Evolutionary conservation across 2,888 invertebrate genomes (phyloP).

Genomic region (Venustoraphidia nigricollis): DNA sequence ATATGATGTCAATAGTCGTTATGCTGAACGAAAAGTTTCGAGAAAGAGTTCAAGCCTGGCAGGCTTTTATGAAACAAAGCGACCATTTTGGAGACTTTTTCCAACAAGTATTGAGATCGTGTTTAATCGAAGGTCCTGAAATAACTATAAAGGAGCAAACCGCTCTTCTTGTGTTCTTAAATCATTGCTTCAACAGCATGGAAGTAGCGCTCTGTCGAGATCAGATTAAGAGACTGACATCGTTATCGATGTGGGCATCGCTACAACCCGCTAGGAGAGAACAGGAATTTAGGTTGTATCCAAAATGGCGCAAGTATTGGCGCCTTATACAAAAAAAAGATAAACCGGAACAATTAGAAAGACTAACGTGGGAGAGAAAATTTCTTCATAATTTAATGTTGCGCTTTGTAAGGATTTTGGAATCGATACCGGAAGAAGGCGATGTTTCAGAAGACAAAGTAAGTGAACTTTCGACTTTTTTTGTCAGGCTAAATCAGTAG

Average conservation of each 20-base stretch:
- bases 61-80: constrained; percentile 64
- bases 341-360: constrained; percentile 49
- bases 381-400: constrained; percentile 77
- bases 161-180: constrained; percentile 76
- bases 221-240: constrained; percentile 71
- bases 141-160: constrained; percentile 62
- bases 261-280: constrained; percentile 72
- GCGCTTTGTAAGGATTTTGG: constrained; percentile 71
- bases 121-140: constrained; percentile 43
- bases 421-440: constrained; percentile 51
- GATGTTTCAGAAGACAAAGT: constrained; percentile 38
- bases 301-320: constrained; percentile 89
- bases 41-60: constrained; percentile 94
- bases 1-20: constrained; percentile 91
- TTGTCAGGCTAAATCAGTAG: no score
- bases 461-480: constrained; percentile 18
- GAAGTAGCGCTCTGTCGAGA: constrained; percentile 87
- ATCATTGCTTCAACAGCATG: constrained; percentile 95
- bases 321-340: constrained; percentile 77
- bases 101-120: constrained; percentile 60
- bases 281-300: constrained; percentile 68
- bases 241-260: constrained; percentile 86
- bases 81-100: constrained; percentile 71
- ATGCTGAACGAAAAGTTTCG: constrained; percentile 98
- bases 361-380: constrained; percentile 68